Evolutionary conservation across 2,888 invertebrate species (phyloP), one percentile per base, ranked within the genome.

Genomic region (Drosophila flavopinicola): DNA sequence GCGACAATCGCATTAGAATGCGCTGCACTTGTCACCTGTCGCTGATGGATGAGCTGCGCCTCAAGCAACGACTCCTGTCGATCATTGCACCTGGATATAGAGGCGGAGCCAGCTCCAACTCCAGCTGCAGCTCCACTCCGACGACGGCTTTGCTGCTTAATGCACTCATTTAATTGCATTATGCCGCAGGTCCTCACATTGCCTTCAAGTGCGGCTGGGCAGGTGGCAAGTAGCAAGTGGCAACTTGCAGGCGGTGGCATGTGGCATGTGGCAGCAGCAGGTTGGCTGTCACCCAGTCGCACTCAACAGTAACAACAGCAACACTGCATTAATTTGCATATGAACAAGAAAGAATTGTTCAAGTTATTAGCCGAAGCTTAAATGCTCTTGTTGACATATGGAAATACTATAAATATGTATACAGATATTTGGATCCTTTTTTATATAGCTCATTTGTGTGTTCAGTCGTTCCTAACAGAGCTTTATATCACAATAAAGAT

Each of bases 81-180:
- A 80, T 80, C 85, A 66, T 77, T 75, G 67, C 75, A 67, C 73
- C 78, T 65, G 58, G 11, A 5, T 17, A 13, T 10, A 5, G 37
- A 5, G 9, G 13, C 38, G 38, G 24, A 24, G 49, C 24, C 41
- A 11, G 38, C 11, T 37, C 23, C 15, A 27, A 45, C 29, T 20
- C 17, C 7, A 7, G 10, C 13, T 2, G 20, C 20, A 20, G 20
- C 20, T 20, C 20, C 20, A 20, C 20, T 20, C 4, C 20, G 20
- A 4, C 20, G 2, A 4, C 47, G 23, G 29, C 33, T 38, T 65
- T 48, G 32, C 56, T 56, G 49, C 85, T 83, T 72, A 75, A 79
- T 84, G 84, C 79, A 83, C 73, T 87, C 87, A 75, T 84, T 85
- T 87, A 84, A 84, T 84, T 84, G 84, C 87, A 84, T 84, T 84